Conservation (phyloP, 2,888 invertebrate genomes). For the Mystacides longicornis region DNA sequence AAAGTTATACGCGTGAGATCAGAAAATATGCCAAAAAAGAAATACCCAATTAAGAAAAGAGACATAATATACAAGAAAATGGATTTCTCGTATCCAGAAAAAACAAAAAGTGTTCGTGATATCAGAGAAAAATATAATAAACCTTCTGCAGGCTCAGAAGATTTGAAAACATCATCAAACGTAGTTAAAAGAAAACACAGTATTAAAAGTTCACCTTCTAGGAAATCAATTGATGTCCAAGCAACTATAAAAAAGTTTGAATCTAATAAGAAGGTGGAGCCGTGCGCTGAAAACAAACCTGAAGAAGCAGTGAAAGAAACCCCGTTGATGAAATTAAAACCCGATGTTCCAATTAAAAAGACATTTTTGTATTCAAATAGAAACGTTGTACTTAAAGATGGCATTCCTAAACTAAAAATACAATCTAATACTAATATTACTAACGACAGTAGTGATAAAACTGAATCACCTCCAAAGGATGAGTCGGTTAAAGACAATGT, state of each 20-base stretch:
- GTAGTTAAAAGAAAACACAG: constrained; percentile 33
- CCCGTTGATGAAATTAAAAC: constrained; percentile 33
- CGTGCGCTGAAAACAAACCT: background rate
- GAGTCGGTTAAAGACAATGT: constrained; percentile 36
- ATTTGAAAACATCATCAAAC: constrained; percentile 28
- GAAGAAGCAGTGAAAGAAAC: background rate
- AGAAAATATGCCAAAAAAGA: constrained; percentile 32
- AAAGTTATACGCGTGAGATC: constrained; percentile 44
- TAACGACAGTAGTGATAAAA: background rate
- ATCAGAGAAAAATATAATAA: constrained; percentile 38
- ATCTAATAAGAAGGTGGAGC: constrained; percentile 37
- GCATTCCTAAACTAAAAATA: constrained; percentile 44
- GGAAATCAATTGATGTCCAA: constrained; percentile 30
- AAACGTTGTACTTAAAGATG: constrained; percentile 47
- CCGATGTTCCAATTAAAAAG: constrained; percentile 55
- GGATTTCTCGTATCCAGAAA: constrained; percentile 5
- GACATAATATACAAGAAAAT: constrained; percentile 12
- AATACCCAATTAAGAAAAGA: constrained; percentile 23
- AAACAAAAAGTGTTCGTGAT: constrained; percentile 36
- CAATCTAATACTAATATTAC: constrained; percentile 5
- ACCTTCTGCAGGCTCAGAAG: constrained; percentile 1
- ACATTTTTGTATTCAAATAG: constrained; percentile 46
- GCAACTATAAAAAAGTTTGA: constrained; percentile 45
- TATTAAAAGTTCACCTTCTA: constrained; percentile 34
- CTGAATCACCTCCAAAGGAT: background rate